Conservation (phyloP, 2,888 invertebrate genomes). For the Vesta saturnalis region DNA sequence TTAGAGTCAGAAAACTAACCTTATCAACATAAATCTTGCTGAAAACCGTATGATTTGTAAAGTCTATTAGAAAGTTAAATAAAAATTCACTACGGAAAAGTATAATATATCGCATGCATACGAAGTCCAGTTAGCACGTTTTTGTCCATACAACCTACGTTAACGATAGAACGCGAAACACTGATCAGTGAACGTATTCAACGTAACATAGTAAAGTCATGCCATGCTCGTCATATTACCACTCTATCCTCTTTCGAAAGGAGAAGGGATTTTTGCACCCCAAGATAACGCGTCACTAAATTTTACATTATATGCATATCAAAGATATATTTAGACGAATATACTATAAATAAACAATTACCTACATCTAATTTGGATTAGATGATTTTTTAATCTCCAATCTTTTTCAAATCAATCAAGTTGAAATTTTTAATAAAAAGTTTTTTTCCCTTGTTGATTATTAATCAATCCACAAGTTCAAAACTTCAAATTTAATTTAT, state of each 20-base stretch:
- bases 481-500: too few species aligned
- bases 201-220: too few species aligned
- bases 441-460: too few species aligned
- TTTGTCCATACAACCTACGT: constrained; percentile 23
- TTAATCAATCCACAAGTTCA: too few species aligned
- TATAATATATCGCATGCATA: constrained; percentile 26
- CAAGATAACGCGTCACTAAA: constrained; percentile 26
- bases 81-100: constrained; percentile 12
- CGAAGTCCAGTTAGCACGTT: constrained; percentile 15
- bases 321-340: too few species aligned
- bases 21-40: constrained; percentile 6
- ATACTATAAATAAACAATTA: too few species aligned
- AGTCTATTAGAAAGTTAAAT: background rate
- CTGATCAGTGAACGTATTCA: constrained; percentile 34
- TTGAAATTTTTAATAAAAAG: too few species aligned
- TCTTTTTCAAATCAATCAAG: too few species aligned
- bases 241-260: constrained; percentile 30
- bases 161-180: constrained; percentile 32
- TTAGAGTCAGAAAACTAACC: too few species aligned
- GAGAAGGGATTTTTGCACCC: constrained; percentile 35
- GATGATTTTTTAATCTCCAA: too few species aligned
- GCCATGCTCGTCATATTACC: constrained; percentile 36
- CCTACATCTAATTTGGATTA: too few species aligned
- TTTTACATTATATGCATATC: constrained; percentile 11
- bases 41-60: background rate